phyloP scores from a whole-genome alignment of 1,140 invertebrate species.

The Cydia amplana region DNA sequence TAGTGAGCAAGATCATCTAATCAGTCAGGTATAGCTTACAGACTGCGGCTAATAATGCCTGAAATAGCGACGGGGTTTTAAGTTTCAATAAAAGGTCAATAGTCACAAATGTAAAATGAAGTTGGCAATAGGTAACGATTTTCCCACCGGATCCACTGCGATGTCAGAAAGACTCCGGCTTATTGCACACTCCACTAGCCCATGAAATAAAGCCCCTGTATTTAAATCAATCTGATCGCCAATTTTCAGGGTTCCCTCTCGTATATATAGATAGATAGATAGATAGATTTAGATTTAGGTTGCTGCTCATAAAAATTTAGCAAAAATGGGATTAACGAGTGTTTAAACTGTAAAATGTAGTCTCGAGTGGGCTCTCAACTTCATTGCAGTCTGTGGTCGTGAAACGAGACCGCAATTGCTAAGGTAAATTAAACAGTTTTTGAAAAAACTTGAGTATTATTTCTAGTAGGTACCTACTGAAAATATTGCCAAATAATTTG shows the following conservation, averaged over 20 bases:
- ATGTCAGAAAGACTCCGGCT: slow-evolving; percentile 33
- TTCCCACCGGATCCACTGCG: slow-evolving; percentile 29
- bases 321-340: background rate
- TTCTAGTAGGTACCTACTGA: no score
- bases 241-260: slow-evolving; percentile 51
- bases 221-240: slow-evolving; percentile 56
- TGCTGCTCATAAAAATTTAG: background rate
- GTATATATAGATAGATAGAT: no score
- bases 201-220: slow-evolving; percentile 63
- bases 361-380: background rate
- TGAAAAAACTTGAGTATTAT: background rate
- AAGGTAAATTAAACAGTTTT: background rate
- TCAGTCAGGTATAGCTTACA: no score
- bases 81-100: slow-evolving; percentile 7
- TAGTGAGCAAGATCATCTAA: background rate
- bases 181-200: slow-evolving; percentile 47
- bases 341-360: background rate
- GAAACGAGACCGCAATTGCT: background rate
- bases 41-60: background rate
- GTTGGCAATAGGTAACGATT: background rate
- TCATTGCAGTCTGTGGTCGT: no score
- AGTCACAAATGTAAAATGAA: slow-evolving; percentile 14
- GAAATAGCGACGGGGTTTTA: no score
- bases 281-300: no score
- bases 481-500: no score